Evolutionary conservation across 2,113 vertebrate species (phyloP), one percentile per base, ranked within the genome.

Genomic region (Coracopsis vasa): DNA sequence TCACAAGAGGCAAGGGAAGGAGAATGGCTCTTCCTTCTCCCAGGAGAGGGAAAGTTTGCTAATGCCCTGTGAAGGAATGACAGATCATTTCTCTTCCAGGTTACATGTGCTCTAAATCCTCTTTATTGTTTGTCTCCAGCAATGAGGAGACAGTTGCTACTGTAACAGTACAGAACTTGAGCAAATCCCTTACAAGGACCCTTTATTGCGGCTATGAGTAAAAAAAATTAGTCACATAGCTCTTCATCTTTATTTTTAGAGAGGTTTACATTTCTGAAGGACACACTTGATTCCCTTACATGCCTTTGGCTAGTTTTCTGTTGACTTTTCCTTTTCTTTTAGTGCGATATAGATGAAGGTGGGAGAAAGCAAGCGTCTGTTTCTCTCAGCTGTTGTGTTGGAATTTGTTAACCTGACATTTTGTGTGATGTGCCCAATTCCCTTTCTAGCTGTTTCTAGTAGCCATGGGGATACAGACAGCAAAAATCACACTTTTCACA

Each of bases 351-450:
- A 72, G 74, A 93, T 37, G 94, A 88, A 95, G 82, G 86, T 90
- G 82, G 9, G 35, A 95, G 44, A 92, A 94, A 83, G 60, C 74
- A 85, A 88, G 50, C 5, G 23, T 75, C 91, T 94, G 13, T 90
- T 96, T 94, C 80, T 86, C 35, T 56, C 82, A 88, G 69, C 50
- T 86, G 75, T 92, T 94, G 33, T 90, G 85, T 60, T 80, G 69
- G 51, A 88, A 80, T 92, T 86, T 78, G 74, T 88, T 96, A 83
- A 93, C 80, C 82, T 93, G 90, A 93, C 61, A 88, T 92, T 94
- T 96, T 50, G 18, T 84, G 74, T 72, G 69, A 81, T 91, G 75
- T 83, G 80, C 65, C 69, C 88, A 74, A 2, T 51, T 96, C 71
- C 35, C n/a, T 92, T 83, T 83, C 82, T 86, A 77, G 67, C 47